phyloP scores from a whole-genome alignment of 2,797 vertebrate genomes.

The Epinephelus coioides region DNA sequence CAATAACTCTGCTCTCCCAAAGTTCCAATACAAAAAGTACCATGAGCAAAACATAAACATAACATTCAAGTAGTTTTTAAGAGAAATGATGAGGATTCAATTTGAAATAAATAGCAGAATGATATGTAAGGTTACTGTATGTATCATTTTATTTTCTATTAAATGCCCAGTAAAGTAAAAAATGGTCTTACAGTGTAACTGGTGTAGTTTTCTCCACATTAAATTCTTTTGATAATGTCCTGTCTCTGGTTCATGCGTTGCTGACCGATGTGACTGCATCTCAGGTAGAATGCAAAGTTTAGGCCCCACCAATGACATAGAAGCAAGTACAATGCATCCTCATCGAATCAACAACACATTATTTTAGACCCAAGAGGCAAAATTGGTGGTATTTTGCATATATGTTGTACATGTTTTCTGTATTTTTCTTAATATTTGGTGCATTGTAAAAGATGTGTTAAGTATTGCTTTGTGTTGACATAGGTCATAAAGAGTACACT shows the following conservation, averaged over 20 bases:
- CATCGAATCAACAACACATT: conserved; percentile 71
- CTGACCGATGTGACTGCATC: conserved; percentile 93
- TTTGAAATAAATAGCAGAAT: conserved; percentile 70
- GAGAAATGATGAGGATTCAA: conserved; percentile 56
- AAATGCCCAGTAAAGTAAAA: conserved; percentile 66
- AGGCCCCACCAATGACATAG: conserved; percentile 87
- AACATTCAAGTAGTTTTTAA: conserved; percentile 38
- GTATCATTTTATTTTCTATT: conserved; percentile 67
- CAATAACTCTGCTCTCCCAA: conserved; percentile 35
- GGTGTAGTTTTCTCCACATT: conserved; percentile 81
- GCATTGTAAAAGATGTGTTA: conserved; percentile 97
- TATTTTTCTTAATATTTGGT: conserved; percentile 95
- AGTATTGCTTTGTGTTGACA: conserved; percentile 98
- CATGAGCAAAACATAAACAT: conserved; percentile 28
- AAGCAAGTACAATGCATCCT: conserved; percentile 66
- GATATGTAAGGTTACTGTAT: conserved; percentile 67
- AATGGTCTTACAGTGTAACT: conserved; percentile 85
- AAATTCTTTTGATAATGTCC: conserved; percentile 82
- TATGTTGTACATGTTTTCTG: conserved; percentile 97
- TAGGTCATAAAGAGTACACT: conserved; percentile 82
- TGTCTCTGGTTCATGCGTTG: conserved; percentile 96
- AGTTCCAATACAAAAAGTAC: conserved; percentile 38
- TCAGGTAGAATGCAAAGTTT: conserved; percentile 97
- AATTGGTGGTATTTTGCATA: conserved; percentile 88
- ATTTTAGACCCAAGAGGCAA: conserved; percentile 75